phyloP scores from a whole-genome alignment of 2,888 invertebrate genomes.

The Pachycephus smyrnensis region DNA sequence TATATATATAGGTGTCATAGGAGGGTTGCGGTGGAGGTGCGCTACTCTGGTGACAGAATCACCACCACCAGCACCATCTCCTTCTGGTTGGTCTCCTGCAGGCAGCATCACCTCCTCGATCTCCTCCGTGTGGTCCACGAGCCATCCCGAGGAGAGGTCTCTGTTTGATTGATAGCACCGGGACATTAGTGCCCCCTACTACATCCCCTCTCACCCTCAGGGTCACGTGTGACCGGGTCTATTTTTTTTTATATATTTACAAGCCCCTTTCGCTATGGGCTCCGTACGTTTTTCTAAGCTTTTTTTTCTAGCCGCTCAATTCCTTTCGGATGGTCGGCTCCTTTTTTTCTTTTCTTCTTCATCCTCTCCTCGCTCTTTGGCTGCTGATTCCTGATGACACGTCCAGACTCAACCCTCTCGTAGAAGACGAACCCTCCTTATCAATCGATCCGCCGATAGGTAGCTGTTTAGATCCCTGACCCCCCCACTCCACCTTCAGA shows the following conservation, averaged over 20 bases:
- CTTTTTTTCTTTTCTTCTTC: not conserved
- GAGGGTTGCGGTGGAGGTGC: not conserved
- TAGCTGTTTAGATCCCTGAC: not conserved
- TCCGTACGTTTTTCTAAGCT: not conserved
- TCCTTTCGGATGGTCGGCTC: not conserved
- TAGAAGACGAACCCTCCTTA: not conserved
- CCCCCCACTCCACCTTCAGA: too few species aligned
- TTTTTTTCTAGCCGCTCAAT: constrained; percentile 1
- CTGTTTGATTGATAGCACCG: constrained; percentile 25
- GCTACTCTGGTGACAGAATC: not conserved
- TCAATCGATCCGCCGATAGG: not conserved
- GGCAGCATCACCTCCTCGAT: not conserved
- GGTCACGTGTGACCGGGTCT: not conserved
- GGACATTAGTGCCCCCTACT: constrained; percentile 20
- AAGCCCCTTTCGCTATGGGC: constrained; percentile 2
- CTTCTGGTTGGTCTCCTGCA: not conserved
- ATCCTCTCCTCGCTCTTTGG: not conserved
- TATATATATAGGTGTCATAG: too few species aligned
- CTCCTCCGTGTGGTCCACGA: constrained; percentile 1
- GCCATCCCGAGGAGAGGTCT: constrained; percentile 11
- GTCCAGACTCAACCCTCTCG: constrained; percentile 5
- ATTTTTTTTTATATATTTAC: not conserved
- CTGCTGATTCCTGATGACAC: constrained; percentile 1
- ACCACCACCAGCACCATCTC: not conserved
- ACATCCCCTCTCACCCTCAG: not conserved